Evolutionary conservation across 2,113 vertebrate genomes (phyloP), one percentile per base, ranked within the genome.

Genomic region (pig (Sus scrofa)): DNA sequence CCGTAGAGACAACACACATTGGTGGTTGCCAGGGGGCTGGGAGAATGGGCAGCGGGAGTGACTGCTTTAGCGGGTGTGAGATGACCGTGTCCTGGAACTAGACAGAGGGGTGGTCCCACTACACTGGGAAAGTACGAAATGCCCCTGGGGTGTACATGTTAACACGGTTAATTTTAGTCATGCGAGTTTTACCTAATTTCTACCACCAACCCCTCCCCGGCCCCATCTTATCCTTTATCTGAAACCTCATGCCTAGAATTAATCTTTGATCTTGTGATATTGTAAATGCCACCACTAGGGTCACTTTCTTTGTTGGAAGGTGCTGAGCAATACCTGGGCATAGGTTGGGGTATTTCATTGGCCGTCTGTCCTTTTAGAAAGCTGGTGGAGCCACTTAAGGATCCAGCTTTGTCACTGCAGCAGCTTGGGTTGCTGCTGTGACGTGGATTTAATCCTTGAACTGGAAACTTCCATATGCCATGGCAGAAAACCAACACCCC

Each of bases 81-180:
- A 2, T 4, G 44, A 39, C 5, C 6, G 9, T 9, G 79, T 44
- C 20, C 32, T 5, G 7, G 94, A n/a, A 56, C 58, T 7, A 34
- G 39, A 20, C 18, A 9, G n/a, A 8, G 63, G 32, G 37, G 32
- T 3, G 24, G 6, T 3, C 1, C 37, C 26, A 6, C 10, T 6
- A 1, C 32, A 4, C 10, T 0, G 10, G 2, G 62, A 5, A 1
- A 1, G 22, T 0, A 9, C 62, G 10, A 18, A 58, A 18, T 2
- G 26, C 7, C 77, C 1, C 20, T 2, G 39, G 52, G 1, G 2
- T 37, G 14, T 3, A 3, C 24, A 1, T 3, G 4, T 56, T 7
- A 18, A 39, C 4, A 1, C 0, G 56, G 74, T 34, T 30, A 6
- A 9, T 32, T 86, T 12, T 3, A 18, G 10, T 44, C 1, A 2